Evolutionary conservation across 2,888 invertebrate species (phyloP).

Genomic region (Scotopteryx bipunctaria): DNA sequence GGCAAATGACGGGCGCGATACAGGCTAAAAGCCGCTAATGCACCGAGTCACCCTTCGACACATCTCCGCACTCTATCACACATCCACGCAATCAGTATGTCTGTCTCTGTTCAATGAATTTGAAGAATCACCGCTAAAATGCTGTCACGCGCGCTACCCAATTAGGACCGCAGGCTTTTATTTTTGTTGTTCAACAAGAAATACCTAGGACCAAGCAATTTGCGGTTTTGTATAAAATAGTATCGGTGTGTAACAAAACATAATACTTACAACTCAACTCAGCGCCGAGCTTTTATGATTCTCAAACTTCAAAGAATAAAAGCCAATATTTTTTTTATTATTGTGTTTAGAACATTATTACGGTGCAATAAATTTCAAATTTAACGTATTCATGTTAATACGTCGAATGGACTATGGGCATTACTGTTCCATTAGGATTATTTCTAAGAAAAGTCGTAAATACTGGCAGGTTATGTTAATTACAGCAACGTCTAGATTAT

Average conservation of each 20-base stretch:
- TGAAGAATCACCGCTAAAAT: slow-evolving; percentile 58
- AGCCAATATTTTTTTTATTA: slow-evolving; percentile 42
- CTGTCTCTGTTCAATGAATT: slow-evolving; percentile 50
- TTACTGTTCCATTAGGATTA: slow-evolving; percentile 48
- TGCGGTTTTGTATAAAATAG: slow-evolving; percentile 25
- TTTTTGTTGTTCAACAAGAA: slow-evolving; percentile 34
- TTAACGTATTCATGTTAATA: slow-evolving; percentile 65
- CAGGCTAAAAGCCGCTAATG: slow-evolving; percentile 64
- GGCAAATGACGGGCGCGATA: slow-evolving; percentile 69
- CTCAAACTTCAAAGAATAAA: slow-evolving; percentile 29
- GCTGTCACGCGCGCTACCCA: slow-evolving; percentile 65
- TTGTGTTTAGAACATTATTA: slow-evolving; percentile 47
- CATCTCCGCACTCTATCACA: slow-evolving; percentile 45
- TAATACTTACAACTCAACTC: slow-evolving; percentile 15
- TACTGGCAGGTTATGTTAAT: slow-evolving; percentile 57
- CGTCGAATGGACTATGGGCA: slow-evolving; percentile 43
- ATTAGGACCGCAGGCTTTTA: slow-evolving; percentile 54
- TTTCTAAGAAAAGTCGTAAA: slow-evolving; percentile 37
- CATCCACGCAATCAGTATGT: slow-evolving; percentile 33
- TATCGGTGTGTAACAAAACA: slow-evolving; percentile 18
- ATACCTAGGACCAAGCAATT: slow-evolving; percentile 30
- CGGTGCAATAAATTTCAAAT: slow-evolving; percentile 51
- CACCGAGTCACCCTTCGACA: slow-evolving; percentile 53
- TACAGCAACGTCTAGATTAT: slow-evolving; percentile 30
- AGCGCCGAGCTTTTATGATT: slow-evolving; percentile 28